phyloP scores from a whole-genome alignment of 1,140 invertebrate genomes.

The Drosophila murphyi region DNA sequence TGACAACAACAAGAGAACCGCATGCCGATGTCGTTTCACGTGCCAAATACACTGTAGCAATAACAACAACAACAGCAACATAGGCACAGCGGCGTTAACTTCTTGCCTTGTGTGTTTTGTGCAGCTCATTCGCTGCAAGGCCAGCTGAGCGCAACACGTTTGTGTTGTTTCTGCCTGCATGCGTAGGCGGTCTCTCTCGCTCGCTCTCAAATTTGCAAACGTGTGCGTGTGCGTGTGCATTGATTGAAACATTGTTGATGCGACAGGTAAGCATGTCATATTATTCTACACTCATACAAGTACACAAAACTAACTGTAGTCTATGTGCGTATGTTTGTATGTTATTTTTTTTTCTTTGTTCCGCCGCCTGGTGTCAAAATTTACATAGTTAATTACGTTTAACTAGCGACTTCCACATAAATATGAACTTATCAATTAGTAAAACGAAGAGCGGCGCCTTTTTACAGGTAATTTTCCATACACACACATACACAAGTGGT shows the following conservation, averaged over 20 bases:
- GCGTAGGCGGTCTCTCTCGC: constrained; percentile 48
- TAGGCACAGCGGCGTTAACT: constrained; percentile 35
- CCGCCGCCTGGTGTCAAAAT: constrained; percentile 46
- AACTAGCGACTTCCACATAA: constrained; percentile 36
- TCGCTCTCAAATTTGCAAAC: constrained; percentile 7
- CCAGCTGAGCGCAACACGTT: constrained; percentile 80
- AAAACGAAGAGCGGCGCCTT: constrained; percentile 56
- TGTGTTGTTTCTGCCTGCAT: constrained; percentile 53
- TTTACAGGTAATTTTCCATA: constrained; percentile 70
- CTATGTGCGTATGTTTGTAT: neutral
- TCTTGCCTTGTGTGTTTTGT: constrained; percentile 60
- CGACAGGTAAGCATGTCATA: constrained; percentile 41
- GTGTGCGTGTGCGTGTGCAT: constrained; percentile 13
- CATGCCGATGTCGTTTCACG: constrained; percentile 56
- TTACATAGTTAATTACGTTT: constrained; percentile 66
- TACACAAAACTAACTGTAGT: constrained; percentile 7
- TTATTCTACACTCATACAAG: constrained; percentile 1
- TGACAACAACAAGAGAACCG: constrained; percentile 40
- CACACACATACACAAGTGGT: constrained; percentile 14
- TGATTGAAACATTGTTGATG: constrained; percentile 47
- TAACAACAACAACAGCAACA: constrained; percentile 35
- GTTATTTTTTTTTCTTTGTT: constrained; percentile 18
- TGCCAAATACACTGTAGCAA: constrained; percentile 57
- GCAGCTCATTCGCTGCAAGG: constrained; percentile 64
- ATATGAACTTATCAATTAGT: constrained; percentile 68